Evolutionary conservation across 2,888 invertebrate species (phyloP).

Genomic region (Drosophila pseudotalamancana): DNA sequence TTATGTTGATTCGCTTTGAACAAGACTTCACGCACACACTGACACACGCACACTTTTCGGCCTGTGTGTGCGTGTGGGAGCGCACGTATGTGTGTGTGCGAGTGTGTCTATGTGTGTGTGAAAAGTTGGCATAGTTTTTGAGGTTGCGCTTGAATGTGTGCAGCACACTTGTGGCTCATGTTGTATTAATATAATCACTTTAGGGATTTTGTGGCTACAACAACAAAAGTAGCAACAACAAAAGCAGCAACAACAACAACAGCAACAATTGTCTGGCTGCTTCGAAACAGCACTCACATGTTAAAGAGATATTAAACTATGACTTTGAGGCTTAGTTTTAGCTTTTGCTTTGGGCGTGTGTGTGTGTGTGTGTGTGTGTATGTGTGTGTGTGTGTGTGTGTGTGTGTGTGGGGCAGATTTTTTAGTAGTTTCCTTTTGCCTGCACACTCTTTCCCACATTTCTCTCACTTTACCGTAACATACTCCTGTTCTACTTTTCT

Average conservation of each 20-base stretch:
- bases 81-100: constrained; percentile 12
- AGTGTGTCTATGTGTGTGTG: constrained; percentile 28
- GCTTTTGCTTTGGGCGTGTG: too few species aligned
- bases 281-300: constrained; percentile 60
- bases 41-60: constrained; percentile 21
- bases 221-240: constrained; percentile 18
- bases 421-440: background rate
- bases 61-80: constrained; percentile 7
- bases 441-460: background rate
- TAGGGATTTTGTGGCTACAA: constrained; percentile 69
- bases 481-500: too few species aligned
- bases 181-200: constrained; percentile 80
- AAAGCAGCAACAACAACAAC: background rate
- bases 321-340: constrained; percentile 57
- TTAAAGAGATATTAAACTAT: constrained; percentile 77
- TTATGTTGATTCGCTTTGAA: constrained; percentile 58
- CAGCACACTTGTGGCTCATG: constrained; percentile 77
- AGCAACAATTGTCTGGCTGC: constrained; percentile 21
- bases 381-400: too few species aligned
- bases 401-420: constrained; percentile 8
- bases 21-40: constrained; percentile 16
- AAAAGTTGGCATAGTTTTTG: constrained; percentile 52
- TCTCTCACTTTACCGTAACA: too few species aligned
- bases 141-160: constrained; percentile 57
- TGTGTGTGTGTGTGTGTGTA: too few species aligned